These are phyloP conservation scores for Synanthedon andrenaeformis DNA, from an alignment of 2,888 invertebrate species.

Conservation along the genomic window DNA sequence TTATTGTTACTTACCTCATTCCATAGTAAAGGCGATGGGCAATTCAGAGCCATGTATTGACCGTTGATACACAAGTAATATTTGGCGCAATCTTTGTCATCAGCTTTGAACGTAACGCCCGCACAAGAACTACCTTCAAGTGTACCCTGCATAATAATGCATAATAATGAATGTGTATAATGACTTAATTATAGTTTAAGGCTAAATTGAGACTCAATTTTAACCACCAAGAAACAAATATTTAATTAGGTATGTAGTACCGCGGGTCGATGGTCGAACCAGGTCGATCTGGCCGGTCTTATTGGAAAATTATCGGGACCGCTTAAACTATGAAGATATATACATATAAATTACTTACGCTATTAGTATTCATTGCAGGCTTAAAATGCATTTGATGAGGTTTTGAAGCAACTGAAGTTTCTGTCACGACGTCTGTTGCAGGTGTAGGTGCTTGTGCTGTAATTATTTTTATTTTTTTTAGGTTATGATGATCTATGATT, in stretches of 20 bases:
- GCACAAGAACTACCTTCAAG: constrained; percentile 60
- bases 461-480: not conserved
- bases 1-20: constrained; percentile 57
- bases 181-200: constrained; percentile 1
- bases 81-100: constrained; percentile 78
- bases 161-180: too few relatives aligned
- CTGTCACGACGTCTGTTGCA: constrained; percentile 4
- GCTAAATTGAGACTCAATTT: not conserved
- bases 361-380: constrained; percentile 9
- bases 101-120: constrained; percentile 70
- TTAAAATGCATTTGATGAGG: constrained; percentile 6
- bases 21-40: constrained; percentile 83
- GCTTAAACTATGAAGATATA: too few relatives aligned
- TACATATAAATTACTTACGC: constrained; percentile 1
- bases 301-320: too few relatives aligned
- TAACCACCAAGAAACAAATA: too few relatives aligned
- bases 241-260: too few relatives aligned
- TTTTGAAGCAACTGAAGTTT: constrained; percentile 6
- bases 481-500: too few relatives aligned
- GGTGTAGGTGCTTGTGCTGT: constrained; percentile 4
- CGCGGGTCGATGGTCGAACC: too few relatives aligned
- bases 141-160: constrained; percentile 57
- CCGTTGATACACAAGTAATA: constrained; percentile 87
- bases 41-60: constrained; percentile 74
- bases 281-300: too few relatives aligned